Evolutionary conservation across 2,888 invertebrate species (phyloP), one percentile per base, ranked within the genome.

Genomic region (Villa cingulata): DNA sequence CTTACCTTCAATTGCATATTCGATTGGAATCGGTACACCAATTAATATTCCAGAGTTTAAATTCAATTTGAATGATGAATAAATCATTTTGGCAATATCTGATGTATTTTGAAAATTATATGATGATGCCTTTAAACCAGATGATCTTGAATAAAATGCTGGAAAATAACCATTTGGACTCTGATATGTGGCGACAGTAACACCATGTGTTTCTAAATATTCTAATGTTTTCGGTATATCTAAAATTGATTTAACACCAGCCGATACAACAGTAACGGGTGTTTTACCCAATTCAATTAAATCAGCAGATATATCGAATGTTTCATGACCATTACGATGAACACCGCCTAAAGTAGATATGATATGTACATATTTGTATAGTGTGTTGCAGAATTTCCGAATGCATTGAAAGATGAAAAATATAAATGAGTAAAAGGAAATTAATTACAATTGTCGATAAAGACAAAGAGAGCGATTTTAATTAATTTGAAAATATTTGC

Each of bases 181-280:
- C 0, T 86, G 84, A 55, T 79, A 84, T 0, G 85, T 79, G 34
- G 83, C 81, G 0, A 96, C 92, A 57, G 87, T 86, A 2, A 96
- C 94, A 1, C 96, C 95, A 66, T 90, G 83, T 0, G 95, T 97
- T 74, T 97, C 96, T 72, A 98, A 72, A 65, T 83, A 95, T 66
- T 98, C 97, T 41, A 98, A 73, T 1, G 97, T 97, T 62, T 83
- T 82, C 4, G 82, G 84, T 57, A 98, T 90, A 66, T 99, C 98
- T 49, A 99, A 74, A 58, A 98, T 96, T 18, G 96, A 95, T 70
- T 98, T 98, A 47, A 95, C 82, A 2, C 98, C 98, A 60, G 95
- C 89, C 56, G 91, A 95, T 3, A 99, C 82, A 7, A 98, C 94
- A 41, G 89, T 80, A 1, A 96, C 81, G 15, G 83, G 82, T 51